phyloP scores from a whole-genome alignment of 2,113 vertebrate genomes.

The Sinocyclocheilus anophthalmus region DNA sequence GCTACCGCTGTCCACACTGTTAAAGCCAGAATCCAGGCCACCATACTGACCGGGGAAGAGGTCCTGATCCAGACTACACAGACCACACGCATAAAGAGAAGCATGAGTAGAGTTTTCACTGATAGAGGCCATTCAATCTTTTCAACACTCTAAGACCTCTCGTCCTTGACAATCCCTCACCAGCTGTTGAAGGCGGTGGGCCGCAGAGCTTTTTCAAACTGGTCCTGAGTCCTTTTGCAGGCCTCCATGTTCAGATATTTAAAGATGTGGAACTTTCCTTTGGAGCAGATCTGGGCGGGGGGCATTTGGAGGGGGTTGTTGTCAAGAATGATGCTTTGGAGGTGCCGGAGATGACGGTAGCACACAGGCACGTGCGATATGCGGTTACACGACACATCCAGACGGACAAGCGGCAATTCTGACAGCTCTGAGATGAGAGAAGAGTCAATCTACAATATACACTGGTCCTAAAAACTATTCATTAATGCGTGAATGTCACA shows the following conservation, averaged over 20 bases:
- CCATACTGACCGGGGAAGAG: conserved; percentile 81
- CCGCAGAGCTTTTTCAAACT: conserved; percentile 77
- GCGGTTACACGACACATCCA: conserved; percentile 90
- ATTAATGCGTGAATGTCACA: background rate
- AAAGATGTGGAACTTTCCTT: conserved; percentile 90
- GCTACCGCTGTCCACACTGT: conserved; percentile 91
- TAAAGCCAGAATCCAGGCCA: conserved; percentile 88
- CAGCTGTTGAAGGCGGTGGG: conserved; percentile 82
- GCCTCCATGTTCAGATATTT: conserved; percentile 88
- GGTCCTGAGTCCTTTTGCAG: conserved; percentile 77
- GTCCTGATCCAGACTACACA: conserved; percentile 81
- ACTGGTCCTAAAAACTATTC: background rate
- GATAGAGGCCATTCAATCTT: background rate
- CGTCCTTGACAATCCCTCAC: conserved; percentile 68
- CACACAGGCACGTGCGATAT: conserved; percentile 83
- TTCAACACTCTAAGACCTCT: conserved; percentile 14
- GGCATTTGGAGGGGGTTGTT: conserved; percentile 89
- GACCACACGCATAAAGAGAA: conserved; percentile 18
- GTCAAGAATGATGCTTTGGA: conserved; percentile 85
- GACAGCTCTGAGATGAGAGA: conserved; percentile 77
- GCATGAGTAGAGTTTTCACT: background rate
- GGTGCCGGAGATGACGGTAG: conserved; percentile 85
- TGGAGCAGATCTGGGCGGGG: conserved; percentile 87
- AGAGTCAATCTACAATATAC: background rate
- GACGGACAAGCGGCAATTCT: conserved; percentile 85